phyloP scores from a whole-genome alignment of 2,113 vertebrate species.

The Stegostoma tigrinum region DNA sequence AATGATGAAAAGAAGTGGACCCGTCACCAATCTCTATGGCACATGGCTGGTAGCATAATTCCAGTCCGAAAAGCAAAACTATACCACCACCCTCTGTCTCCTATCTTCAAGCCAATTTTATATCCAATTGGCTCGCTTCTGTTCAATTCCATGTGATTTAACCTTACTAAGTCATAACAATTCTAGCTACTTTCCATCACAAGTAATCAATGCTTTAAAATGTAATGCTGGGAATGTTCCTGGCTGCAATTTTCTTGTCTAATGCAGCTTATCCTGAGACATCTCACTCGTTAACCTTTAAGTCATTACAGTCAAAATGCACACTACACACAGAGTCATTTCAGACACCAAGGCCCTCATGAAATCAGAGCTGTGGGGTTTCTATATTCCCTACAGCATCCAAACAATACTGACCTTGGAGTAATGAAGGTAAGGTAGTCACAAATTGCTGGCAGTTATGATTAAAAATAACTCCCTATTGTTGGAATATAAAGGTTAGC shows the following conservation, averaged over 20 bases:
- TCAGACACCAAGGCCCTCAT: neutral
- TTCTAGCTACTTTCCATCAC: neutral
- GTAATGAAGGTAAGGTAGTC: neutral
- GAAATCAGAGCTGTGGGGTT: neutral
- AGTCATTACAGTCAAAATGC: neutral
- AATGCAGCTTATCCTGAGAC: neutral
- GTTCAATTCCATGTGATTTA: too few relatives aligned
- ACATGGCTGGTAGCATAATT: too few relatives aligned
- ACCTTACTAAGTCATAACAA: neutral
- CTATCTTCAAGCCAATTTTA: too few relatives aligned
- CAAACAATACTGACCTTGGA: neutral
- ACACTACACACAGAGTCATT: neutral
- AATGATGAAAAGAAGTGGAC: too few relatives aligned
- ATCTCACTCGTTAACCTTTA: neutral
- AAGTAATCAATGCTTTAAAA: neutral
- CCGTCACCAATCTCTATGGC: too few relatives aligned
- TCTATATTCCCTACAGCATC: neutral
- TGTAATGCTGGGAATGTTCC: neutral
- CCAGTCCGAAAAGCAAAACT: too few relatives aligned
- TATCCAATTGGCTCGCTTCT: too few relatives aligned
- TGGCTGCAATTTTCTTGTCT: neutral
- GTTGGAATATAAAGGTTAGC: neutral
- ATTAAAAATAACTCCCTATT: conserved; percentile 7
- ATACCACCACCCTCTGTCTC: too few relatives aligned
- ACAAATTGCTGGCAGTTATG: conserved; percentile 1